Percentiles rank a stretch among this genome's conserved stretches.
phyloP scores from a whole-genome alignment of 2,113 vertebrate genomes.

The Tinamus guttatus region DNA sequence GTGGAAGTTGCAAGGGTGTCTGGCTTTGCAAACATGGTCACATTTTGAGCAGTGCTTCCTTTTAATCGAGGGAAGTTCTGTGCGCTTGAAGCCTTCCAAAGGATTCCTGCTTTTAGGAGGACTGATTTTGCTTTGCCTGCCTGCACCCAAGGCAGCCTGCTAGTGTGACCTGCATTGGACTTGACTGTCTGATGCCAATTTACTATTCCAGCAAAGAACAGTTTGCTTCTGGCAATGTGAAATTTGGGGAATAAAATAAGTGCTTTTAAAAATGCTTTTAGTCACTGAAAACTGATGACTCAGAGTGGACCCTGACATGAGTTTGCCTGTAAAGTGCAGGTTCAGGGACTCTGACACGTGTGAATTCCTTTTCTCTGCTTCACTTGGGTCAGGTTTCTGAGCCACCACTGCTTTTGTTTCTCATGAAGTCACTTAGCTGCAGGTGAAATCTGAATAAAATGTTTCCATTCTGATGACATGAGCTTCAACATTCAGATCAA shows the following conservation, averaged over 20 bases:
- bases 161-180: neutral
- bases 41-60: neutral
- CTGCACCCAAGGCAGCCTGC: neutral
- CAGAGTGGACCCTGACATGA: fast-evolving
- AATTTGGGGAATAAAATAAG: neutral
- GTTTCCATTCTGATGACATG: neutral
- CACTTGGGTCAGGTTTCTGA: neutral
- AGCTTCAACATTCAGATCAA: neutral
- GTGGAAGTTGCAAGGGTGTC: conserved; percentile 35
- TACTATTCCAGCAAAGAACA: neutral
- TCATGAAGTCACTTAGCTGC: neutral
- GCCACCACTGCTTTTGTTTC: neutral
- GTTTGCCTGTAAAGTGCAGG: fast-evolving
- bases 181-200: neutral
- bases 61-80: neutral
- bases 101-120: neutral
- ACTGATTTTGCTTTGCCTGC: neutral
- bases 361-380: neutral
- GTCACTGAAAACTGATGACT: neutral
- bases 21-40: neutral
- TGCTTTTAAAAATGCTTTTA: neutral
- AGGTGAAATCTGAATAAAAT: neutral
- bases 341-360: neutral
- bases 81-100: conserved; percentile 31
- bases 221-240: neutral